These are phyloP conservation scores for Zalophus californianus DNA, from an alignment of 2,797 vertebrate species.

Conservation along the genomic window DNA sequence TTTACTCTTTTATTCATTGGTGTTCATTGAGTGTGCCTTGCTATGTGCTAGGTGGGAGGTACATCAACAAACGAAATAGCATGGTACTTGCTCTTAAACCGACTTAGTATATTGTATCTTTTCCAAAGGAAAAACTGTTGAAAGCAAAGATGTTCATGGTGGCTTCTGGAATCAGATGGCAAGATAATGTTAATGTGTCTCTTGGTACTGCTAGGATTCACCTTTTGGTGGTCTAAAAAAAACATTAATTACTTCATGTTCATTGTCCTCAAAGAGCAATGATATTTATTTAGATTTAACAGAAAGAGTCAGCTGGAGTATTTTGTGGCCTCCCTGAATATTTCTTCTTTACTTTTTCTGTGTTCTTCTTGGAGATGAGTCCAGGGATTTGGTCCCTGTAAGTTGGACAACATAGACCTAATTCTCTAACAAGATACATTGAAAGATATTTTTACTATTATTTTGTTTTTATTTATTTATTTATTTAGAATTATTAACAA, in stretches of 20 bases:
- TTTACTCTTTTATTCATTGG: neutral
- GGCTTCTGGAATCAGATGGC: neutral
- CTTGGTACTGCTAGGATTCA: neutral
- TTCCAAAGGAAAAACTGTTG: neutral
- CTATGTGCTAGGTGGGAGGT: neutral
- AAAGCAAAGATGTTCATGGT: neutral
- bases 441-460: neutral
- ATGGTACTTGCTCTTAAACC: neutral
- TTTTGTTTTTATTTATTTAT: neutral
- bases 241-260: neutral
- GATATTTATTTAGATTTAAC: neutral
- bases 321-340: neutral
- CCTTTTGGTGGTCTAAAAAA: neutral
- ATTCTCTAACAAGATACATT: neutral
- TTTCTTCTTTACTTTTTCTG: neutral
- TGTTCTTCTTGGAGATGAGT: neutral
- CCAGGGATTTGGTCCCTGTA: neutral
- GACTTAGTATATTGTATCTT: neutral
- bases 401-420: neutral
- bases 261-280: neutral
- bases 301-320: neutral
- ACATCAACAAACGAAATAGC: neutral
- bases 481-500: too few relatives aligned
- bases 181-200: neutral
- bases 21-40: neutral